Percentiles rank a stretch among this genome's conserved stretches.
These are phyloP conservation scores for Marasmarcha lunaedactyla DNA, from an alignment of 2,888 invertebrate species.

Conservation along the genomic window DNA sequence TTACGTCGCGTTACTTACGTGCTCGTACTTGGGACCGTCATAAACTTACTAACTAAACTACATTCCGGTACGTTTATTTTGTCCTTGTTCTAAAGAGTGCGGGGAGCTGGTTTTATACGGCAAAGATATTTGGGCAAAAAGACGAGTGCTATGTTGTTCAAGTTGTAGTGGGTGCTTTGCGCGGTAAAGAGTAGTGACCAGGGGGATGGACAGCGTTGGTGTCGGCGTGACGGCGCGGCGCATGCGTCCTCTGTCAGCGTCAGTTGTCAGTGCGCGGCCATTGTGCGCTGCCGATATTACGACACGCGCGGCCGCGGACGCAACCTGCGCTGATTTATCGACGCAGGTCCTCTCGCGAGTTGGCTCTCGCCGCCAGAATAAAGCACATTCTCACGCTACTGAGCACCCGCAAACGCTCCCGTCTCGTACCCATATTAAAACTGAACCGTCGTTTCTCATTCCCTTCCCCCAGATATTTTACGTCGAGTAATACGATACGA, in stretches of 20 bases:
- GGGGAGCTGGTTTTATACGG: no score
- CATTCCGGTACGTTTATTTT: conserved; percentile 7
- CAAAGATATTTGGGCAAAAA: no score
- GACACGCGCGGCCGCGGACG: conserved; percentile 37
- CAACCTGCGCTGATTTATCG: conserved; percentile 61
- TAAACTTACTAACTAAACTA: conserved; percentile 20
- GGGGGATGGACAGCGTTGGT: conserved; percentile 22
- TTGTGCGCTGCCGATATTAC: conserved; percentile 56
- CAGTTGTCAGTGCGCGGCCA: conserved; percentile 51
- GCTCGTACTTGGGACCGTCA: conserved; percentile 32
- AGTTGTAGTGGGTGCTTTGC: no score
- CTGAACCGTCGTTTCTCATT: conserved; percentile 66
- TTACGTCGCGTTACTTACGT: conserved; percentile 46
- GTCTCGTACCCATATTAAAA: conserved; percentile 60
- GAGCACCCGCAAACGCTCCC: conserved; percentile 64
- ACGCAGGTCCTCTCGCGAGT: conserved; percentile 33
- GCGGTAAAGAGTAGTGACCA: conserved; percentile 33
- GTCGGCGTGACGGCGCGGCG: conserved; percentile 42
- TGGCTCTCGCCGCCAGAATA: conserved; percentile 56
- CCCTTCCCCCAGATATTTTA: conserved; percentile 67
- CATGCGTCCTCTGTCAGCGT: conserved; percentile 60
- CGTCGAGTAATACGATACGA: conserved; percentile 70
- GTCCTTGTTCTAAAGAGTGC: conserved; percentile 4
- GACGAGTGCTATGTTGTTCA: no score
- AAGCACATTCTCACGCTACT: conserved; percentile 69